Conservation (phyloP, 2,888 invertebrate genomes). For the Priocnemis perturbator region DNA sequence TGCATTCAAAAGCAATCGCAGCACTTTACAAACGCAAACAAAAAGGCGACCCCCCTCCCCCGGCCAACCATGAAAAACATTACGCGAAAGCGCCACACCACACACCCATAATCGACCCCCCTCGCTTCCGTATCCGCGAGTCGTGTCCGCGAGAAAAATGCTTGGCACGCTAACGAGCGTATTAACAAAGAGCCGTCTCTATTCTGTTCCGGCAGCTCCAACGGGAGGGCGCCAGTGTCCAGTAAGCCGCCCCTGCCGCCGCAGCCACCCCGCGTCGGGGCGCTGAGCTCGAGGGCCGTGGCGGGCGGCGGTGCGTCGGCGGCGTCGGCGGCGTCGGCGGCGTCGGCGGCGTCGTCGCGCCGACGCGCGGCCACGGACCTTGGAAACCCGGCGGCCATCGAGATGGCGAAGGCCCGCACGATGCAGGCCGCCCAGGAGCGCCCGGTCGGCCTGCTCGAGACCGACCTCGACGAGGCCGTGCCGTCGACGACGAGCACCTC, state of each 20-base stretch:
- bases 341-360: constrained; percentile 70
- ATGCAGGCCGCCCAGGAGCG: constrained; percentile 77
- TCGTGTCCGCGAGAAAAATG: too few relatives aligned
- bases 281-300: constrained; percentile 59
- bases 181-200: too few relatives aligned
- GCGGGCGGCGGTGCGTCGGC: constrained; percentile 64
- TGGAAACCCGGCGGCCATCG: constrained; percentile 74
- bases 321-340: constrained; percentile 44
- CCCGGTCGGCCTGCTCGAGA: constrained; percentile 90
- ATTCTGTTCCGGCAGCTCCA: constrained; percentile 54
- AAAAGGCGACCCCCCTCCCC: too few relatives aligned
- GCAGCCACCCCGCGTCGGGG: constrained; percentile 63
- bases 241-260: constrained; percentile 72
- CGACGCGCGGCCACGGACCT: constrained; percentile 75
- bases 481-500: constrained; percentile 75
- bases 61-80: too few relatives aligned
- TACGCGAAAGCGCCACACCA: too few relatives aligned
- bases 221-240: constrained; percentile 73
- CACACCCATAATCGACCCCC: too few relatives aligned
- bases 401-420: constrained; percentile 74
- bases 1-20: too few relatives aligned
- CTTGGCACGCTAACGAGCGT: too few relatives aligned
- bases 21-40: too few relatives aligned
- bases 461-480: constrained; percentile 88
- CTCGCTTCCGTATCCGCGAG: too few relatives aligned